These are phyloP conservation scores for Ophonus ardosiacus DNA, from an alignment of 2,888 invertebrate species.

Conservation along the genomic window DNA sequence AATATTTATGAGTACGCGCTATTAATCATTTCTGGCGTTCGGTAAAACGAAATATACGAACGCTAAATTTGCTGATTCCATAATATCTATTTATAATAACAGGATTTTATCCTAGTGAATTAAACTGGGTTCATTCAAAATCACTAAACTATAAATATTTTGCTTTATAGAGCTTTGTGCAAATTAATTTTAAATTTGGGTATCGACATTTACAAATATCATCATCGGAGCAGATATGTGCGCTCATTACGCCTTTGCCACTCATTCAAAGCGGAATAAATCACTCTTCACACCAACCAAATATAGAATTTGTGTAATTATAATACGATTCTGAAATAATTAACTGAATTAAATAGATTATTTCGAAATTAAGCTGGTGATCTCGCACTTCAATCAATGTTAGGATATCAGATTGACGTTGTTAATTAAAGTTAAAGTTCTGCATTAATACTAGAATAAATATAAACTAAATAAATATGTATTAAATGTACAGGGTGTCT, in stretches of 20 bases:
- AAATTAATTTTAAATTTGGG: conserved; percentile 34
- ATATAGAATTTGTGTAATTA: too few relatives aligned
- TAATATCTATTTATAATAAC: conserved; percentile 21
- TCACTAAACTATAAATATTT: conserved; percentile 9
- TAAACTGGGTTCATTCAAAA: not conserved
- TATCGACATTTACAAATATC: conserved; percentile 12
- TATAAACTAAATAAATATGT: too few relatives aligned
- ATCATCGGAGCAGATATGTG: not conserved
- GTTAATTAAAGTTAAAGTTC: too few relatives aligned
- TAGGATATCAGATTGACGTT: too few relatives aligned
- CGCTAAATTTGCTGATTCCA: not conserved
- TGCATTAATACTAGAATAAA: too few relatives aligned
- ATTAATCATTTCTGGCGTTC: not conserved
- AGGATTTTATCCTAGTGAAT: not conserved
- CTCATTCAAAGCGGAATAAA: not conserved
- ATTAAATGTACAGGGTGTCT: too few relatives aligned
- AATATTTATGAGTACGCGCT: not conserved
- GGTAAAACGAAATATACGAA: not conserved
- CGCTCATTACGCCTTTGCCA: not conserved
- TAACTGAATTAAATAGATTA: too few relatives aligned
- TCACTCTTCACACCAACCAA: not conserved
- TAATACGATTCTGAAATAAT: too few relatives aligned
- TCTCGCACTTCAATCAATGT: too few relatives aligned
- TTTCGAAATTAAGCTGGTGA: too few relatives aligned
- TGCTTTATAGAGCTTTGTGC: conserved; percentile 14